phyloP scores from a whole-genome alignment of 2,888 invertebrate genomes.

The Nudaria mundana region DNA sequence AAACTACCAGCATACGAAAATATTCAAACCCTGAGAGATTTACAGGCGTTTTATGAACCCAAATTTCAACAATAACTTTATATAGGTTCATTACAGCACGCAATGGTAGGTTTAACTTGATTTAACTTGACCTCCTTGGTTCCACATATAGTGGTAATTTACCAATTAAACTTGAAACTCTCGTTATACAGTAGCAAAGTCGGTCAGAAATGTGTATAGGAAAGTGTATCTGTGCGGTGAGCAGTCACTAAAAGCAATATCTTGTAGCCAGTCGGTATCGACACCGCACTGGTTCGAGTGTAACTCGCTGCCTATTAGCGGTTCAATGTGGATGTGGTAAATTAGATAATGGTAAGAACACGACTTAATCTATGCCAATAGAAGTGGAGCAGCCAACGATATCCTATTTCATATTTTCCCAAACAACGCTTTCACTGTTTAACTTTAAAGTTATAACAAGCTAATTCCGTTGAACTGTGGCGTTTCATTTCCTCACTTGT shows the following conservation, averaged over 20 bases:
- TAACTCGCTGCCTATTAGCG: slow-evolving; percentile 18
- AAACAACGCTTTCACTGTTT: slow-evolving; percentile 30
- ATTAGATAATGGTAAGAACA: slow-evolving; percentile 14
- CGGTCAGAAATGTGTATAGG: slow-evolving; percentile 11
- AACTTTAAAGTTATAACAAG: slow-evolving; percentile 28
- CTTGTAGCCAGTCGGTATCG: slow-evolving; percentile 43
- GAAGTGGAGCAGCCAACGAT: background rate
- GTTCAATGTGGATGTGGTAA: slow-evolving; percentile 12
- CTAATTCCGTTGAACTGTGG: slow-evolving; percentile 25
- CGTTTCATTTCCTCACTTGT: slow-evolving; percentile 48
- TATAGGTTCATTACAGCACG: too few species aligned
- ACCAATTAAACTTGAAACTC: too few species aligned
- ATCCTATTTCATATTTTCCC: too few species aligned
- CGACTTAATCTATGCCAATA: too few species aligned
- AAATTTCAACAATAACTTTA: too few species aligned
- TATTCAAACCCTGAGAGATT: too few species aligned
- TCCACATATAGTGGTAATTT: too few species aligned
- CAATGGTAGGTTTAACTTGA: too few species aligned
- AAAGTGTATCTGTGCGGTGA: slow-evolving; percentile 19
- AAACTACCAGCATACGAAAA: too few species aligned
- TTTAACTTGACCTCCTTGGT: too few species aligned
- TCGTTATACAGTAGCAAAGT: too few species aligned
- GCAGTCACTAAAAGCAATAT: slow-evolving; percentile 58
- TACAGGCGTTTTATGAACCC: too few species aligned
- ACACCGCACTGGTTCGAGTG: slow-evolving; percentile 18